Conservation (phyloP, 2,797 vertebrate species). For the Mus spretus region DNA sequence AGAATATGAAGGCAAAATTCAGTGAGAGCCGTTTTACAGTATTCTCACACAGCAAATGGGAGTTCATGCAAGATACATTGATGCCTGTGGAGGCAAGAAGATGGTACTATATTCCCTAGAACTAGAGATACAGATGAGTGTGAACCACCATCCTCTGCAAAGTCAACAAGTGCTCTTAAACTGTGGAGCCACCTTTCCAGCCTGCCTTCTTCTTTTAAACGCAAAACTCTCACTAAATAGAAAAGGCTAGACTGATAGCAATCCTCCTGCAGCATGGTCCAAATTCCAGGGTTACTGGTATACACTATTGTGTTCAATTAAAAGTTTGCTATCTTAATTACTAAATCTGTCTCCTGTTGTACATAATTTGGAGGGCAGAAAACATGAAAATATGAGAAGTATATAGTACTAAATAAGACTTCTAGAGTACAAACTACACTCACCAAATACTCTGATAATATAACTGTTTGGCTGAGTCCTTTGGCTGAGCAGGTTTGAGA, state of each 20-base stretch:
- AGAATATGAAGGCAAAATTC: background rate
- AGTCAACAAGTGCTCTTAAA: background rate
- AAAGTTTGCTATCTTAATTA: conserved; percentile 14
- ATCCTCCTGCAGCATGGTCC: background rate
- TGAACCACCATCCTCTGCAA: background rate
- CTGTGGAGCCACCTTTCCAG: background rate
- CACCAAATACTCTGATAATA: conserved; percentile 2
- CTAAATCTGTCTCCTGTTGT: background rate
- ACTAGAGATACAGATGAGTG: background rate
- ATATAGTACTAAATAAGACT: conserved; percentile 9
- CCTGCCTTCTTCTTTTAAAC: background rate
- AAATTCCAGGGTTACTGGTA: background rate
- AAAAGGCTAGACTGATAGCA: background rate
- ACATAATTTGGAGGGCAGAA: conserved; percentile 5
- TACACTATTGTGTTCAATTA: background rate
- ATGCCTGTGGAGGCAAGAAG: background rate
- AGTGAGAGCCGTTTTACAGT: background rate
- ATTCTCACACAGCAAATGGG: background rate
- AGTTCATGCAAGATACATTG: background rate
- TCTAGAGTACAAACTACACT: background rate
- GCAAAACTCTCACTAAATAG: background rate
- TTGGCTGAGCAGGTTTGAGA: background rate
- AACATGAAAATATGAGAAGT: conserved; percentile 27
- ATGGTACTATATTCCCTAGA: background rate
- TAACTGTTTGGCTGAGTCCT: background rate